Conservation (phyloP, 2,888 invertebrate genomes). For the Oxytorus armatus region DNA sequence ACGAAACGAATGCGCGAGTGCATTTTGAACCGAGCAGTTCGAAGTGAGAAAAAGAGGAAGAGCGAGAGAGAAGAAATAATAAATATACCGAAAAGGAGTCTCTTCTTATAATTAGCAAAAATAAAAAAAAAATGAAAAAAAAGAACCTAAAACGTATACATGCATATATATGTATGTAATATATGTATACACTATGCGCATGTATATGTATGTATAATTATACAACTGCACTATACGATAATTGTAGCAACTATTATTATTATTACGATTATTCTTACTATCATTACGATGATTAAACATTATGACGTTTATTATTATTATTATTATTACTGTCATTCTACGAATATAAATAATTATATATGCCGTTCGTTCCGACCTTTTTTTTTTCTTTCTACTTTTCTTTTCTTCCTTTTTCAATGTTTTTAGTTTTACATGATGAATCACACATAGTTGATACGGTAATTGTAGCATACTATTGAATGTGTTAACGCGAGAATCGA, state of each 20-base stretch:
- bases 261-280: conserved; percentile 74
- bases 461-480: conserved; percentile 82
- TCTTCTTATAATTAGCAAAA: conserved; percentile 67
- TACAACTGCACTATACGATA: conserved; percentile 79
- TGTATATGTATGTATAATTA: conserved; percentile 82
- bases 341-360: conserved; percentile 76
- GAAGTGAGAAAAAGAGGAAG: conserved; percentile 39
- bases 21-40: conserved; percentile 65
- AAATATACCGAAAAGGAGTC: conserved; percentile 64
- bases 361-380: conserved; percentile 72
- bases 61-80: conserved; percentile 40
- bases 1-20: conserved; percentile 65
- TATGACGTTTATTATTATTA: conserved; percentile 84
- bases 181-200: conserved; percentile 77
- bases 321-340: conserved; percentile 77
- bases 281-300: conserved; percentile 84
- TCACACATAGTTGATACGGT: conserved; percentile 75
- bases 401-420: conserved; percentile 70
- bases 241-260: conserved; percentile 76
- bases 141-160: conserved; percentile 75
- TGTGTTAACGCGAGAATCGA: conserved; percentile 82
- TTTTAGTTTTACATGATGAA: conserved; percentile 76
- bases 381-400: conserved; percentile 64
- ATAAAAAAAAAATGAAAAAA: conserved; percentile 51
- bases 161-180: conserved; percentile 80